These are phyloP conservation scores for Pseudeuparius sepicola DNA, from an alignment of 2,888 invertebrate species.

Conservation along the genomic window DNA sequence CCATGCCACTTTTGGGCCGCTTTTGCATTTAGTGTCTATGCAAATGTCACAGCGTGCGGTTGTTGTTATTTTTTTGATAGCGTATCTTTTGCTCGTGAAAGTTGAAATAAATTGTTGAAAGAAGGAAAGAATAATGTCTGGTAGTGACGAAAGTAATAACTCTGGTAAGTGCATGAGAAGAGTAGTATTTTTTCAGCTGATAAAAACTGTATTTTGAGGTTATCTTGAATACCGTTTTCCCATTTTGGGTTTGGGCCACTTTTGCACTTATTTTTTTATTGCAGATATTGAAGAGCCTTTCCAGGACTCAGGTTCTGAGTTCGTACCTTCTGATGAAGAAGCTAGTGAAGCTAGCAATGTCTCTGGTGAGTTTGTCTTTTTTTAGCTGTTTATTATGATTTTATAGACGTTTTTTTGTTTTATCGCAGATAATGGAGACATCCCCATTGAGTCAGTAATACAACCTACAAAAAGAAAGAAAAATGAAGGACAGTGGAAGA, in stretches of 20 bases:
- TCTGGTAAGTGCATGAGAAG: no score
- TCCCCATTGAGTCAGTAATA: background rate
- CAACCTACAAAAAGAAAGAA: conserved; percentile 8
- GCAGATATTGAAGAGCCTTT: conserved; percentile 8
- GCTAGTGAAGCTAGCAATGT: conserved; percentile 5
- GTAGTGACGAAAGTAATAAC: no score
- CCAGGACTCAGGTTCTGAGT: conserved; percentile 6
- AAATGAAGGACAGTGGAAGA: conserved; percentile 13
- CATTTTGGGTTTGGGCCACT: conserved; percentile 11
- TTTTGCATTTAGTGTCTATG: conserved; percentile 7
- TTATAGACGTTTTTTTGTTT: conserved; percentile 1
- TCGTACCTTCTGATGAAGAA: conserved; percentile 7
- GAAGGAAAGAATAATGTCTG: no score
- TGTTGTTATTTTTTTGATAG: no score
- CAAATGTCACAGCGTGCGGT: no score
- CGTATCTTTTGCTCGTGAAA: conserved; percentile 1
- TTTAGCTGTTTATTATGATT: no score
- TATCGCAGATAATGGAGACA: conserved; percentile 7
- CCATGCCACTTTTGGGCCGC: conserved; percentile 7
- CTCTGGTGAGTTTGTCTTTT: conserved; percentile 9
- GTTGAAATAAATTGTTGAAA: background rate
- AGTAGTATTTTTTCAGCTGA: no score
- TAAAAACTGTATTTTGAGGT: conserved; percentile 6
- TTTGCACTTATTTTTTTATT: conserved; percentile 11
- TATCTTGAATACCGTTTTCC: no score